A percentile compares a stretch with the other conserved stretches of the same genome.
Conservation (phyloP, 2,113 vertebrate genomes). For the Blennius ocellaris region DNA sequence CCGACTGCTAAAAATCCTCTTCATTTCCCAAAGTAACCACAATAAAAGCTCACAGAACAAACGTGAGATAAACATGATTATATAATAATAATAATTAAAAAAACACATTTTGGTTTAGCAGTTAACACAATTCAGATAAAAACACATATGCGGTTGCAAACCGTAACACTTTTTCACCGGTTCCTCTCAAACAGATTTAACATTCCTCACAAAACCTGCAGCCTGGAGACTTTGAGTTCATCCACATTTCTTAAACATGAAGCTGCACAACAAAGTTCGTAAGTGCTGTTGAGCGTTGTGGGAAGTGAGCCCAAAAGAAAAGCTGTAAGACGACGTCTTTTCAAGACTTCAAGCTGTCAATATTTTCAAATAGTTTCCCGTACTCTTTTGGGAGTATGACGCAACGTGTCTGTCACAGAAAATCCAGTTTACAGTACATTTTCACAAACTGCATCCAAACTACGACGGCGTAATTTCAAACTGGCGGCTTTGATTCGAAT, state of each 20-base stretch:
- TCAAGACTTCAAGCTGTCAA: slow-evolving; percentile 53
- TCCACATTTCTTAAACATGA: slow-evolving; percentile 29
- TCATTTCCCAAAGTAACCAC: slow-evolving; percentile 43
- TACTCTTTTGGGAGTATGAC: slow-evolving; percentile 26
- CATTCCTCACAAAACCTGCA: slow-evolving; percentile 62
- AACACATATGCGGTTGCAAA: slow-evolving; percentile 29
- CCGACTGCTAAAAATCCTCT: slow-evolving; percentile 48
- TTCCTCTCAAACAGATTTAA: slow-evolving; percentile 33
- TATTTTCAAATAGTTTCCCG: slow-evolving; percentile 52
- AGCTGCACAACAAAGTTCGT: slow-evolving; percentile 15
- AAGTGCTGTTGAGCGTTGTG: slow-evolving; percentile 54
- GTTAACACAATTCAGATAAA: slow-evolving; percentile 47
- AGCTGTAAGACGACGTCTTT: slow-evolving; percentile 40
- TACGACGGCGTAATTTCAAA: slow-evolving; percentile 43
- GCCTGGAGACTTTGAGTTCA: slow-evolving; percentile 42
- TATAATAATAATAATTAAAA: background rate
- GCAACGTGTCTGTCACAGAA: slow-evolving; percentile 63
- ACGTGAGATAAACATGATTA: slow-evolving; percentile 61
- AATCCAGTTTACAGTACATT: slow-evolving; percentile 76
- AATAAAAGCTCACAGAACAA: slow-evolving; percentile 54
- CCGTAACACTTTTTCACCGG: background rate
- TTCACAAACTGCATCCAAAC: slow-evolving; percentile 54
- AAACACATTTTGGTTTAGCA: slow-evolving; percentile 72
- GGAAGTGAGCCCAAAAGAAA: slow-evolving; percentile 2
- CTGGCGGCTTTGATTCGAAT: slow-evolving; percentile 25